These are phyloP conservation scores for Chironomus tepperi DNA, from an alignment of 1,140 invertebrate genomes.

Conservation along the genomic window DNA sequence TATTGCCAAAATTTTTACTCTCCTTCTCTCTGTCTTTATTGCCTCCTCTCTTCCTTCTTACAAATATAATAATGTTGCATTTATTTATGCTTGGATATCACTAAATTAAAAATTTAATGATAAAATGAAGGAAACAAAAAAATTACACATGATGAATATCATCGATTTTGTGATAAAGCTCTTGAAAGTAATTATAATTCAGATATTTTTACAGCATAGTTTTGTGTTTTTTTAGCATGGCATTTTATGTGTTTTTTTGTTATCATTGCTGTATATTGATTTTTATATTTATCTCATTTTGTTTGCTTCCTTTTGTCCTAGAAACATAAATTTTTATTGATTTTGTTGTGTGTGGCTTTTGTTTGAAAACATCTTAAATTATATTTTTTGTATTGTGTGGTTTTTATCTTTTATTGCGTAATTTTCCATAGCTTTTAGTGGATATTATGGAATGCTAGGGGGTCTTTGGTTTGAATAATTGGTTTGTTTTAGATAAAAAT, in stretches of 20 bases:
- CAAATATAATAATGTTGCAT: too few relatives aligned
- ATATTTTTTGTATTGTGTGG: too few relatives aligned
- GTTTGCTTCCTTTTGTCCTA: too few relatives aligned
- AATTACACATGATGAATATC: conserved; percentile 61
- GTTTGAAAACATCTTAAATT: too few relatives aligned
- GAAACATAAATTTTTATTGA: too few relatives aligned
- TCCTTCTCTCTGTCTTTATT: neutral
- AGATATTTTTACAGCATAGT: conserved; percentile 1
- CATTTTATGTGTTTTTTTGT: neutral
- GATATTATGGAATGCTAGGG: too few relatives aligned
- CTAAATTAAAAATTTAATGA: neutral
- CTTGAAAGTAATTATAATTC: conserved; percentile 57
- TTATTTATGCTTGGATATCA: neutral
- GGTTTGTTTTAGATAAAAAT: too few relatives aligned
- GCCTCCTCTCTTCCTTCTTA: neutral
- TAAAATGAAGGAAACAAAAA: conserved; percentile 33
- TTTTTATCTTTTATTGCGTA: too few relatives aligned
- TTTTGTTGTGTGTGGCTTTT: too few relatives aligned
- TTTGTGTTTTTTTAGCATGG: neutral
- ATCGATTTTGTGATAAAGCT: conserved; percentile 64
- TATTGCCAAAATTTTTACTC: neutral
- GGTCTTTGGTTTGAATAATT: too few relatives aligned
- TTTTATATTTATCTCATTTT: too few relatives aligned
- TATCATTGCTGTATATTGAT: neutral
- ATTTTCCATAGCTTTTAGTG: too few relatives aligned